A percentile compares a stretch with the other conserved stretches of the same genome.
Evolutionary conservation across 2,888 invertebrate genomes (phyloP).

Genomic region (Pandemis heparana): DNA sequence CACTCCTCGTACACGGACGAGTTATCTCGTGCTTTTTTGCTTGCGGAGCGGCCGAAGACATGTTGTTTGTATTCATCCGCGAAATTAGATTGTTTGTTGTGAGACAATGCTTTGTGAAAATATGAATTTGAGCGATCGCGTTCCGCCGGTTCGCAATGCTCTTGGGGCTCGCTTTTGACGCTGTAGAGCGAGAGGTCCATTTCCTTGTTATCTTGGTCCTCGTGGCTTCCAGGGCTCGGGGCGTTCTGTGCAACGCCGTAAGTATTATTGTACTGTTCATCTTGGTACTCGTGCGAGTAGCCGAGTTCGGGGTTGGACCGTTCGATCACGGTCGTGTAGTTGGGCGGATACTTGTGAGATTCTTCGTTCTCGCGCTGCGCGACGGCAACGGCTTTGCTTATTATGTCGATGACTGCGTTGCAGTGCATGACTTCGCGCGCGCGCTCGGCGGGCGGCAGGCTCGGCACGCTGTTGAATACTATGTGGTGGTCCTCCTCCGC

Average conservation of each 20-base stretch:
- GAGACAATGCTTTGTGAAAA: conserved; percentile 60
- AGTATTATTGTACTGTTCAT: conserved; percentile 67
- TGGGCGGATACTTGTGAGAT: conserved; percentile 69
- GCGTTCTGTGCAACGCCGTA: conserved; percentile 66
- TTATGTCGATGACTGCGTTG: conserved; percentile 82
- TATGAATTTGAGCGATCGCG: conserved; percentile 61
- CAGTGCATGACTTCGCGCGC: conserved; percentile 83
- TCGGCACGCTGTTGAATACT: conserved; percentile 85
- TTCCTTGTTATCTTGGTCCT: conserved; percentile 78
- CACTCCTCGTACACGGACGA: conserved; percentile 84
- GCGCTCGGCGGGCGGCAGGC: conserved; percentile 84
- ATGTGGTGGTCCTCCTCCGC: conserved; percentile 83
- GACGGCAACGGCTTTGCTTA: conserved; percentile 82
- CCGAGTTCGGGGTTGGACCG: conserved; percentile 62
- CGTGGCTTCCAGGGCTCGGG: conserved; percentile 70
- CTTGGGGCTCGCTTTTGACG: conserved; percentile 71
- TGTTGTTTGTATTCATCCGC: conserved; percentile 76
- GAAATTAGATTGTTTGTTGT: conserved; percentile 63
- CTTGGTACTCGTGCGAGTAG: conserved; percentile 71
- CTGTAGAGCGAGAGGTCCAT: conserved; percentile 81
- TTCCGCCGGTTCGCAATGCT: conserved; percentile 59
- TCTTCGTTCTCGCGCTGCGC: conserved; percentile 82
- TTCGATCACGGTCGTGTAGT: conserved; percentile 70
- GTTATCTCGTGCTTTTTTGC: conserved; percentile 74
- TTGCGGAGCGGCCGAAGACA: conserved; percentile 62